phyloP scores from a whole-genome alignment of 2,113 vertebrate genomes.

The Tychaedon coryphoeus region DNA sequence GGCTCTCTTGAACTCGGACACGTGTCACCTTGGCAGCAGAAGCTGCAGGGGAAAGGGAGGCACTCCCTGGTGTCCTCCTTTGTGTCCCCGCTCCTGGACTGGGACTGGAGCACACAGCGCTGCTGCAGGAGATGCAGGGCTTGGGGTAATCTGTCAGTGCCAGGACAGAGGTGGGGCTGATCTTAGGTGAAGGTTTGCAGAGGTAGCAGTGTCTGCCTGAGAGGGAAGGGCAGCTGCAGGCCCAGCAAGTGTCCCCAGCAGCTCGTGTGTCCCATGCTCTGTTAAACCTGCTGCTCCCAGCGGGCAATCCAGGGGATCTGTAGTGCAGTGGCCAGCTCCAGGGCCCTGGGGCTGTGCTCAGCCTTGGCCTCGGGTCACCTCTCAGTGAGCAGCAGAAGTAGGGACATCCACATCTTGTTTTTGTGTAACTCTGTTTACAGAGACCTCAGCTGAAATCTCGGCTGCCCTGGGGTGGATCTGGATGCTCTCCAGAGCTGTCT shows the following conservation, averaged over 20 bases:
- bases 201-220: not conserved
- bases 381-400: not conserved
- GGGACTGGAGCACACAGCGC: not conserved
- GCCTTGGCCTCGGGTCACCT: not conserved
- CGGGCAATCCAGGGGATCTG: not conserved
- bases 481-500: not conserved
- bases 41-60: not conserved
- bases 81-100: not conserved
- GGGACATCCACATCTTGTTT: not conserved
- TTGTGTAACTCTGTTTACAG: not conserved
- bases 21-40: not conserved
- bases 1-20: not conserved
- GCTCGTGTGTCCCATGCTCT: no score
- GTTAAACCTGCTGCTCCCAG: not conserved
- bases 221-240: not conserved
- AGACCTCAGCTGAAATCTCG: not conserved
- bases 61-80: not conserved
- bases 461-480: not conserved
- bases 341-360: not conserved
- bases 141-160: not conserved
- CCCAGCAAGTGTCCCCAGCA: not conserved
- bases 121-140: not conserved
- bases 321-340: rapidly evolving
- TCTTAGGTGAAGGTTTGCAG: not conserved
- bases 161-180: not conserved